These are phyloP conservation scores for Hephaestus fuliginosus DNA, from an alignment of 2,797 vertebrate species.

Conservation along the genomic window DNA sequence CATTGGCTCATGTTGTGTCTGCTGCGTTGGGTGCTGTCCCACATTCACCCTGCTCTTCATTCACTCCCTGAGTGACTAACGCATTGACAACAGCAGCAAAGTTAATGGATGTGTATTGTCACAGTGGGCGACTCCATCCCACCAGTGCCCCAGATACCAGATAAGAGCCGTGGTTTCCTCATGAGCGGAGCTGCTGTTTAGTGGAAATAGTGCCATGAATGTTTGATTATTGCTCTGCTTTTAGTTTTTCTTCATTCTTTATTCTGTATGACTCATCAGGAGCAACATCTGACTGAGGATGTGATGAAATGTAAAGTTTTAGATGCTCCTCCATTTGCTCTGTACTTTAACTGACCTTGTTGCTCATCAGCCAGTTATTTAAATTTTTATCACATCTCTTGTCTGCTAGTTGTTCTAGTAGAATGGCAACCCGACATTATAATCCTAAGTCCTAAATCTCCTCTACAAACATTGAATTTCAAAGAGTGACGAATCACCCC, in stretches of 20 bases:
- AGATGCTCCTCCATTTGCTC: not conserved
- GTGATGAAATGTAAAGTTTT: constrained; percentile 9
- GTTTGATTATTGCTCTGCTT: constrained; percentile 40
- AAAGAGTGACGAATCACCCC: not conserved
- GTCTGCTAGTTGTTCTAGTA: not conserved
- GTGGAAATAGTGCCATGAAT: constrained; percentile 31
- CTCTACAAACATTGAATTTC: not conserved
- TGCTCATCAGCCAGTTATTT: not conserved
- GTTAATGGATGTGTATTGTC: constrained; percentile 53
- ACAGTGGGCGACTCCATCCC: not conserved
- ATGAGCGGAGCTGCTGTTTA: not conserved
- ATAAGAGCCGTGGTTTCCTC: not conserved
- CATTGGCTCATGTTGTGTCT: constrained; percentile 66
- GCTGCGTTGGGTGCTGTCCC: constrained; percentile 37
- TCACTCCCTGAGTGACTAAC: constrained; percentile 44
- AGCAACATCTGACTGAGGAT: not conserved
- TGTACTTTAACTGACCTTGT: not conserved
- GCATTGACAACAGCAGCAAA: constrained; percentile 23
- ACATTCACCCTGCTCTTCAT: constrained; percentile 57
- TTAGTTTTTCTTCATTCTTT: not conserved
- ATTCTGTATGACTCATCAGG: constrained; percentile 28
- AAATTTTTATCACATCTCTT: not conserved
- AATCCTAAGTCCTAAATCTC: not conserved
- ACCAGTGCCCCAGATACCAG: constrained; percentile 50
- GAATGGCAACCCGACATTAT: not conserved